Conservation (phyloP, 1,140 invertebrate species). For the Brachystomella parvula region DNA sequence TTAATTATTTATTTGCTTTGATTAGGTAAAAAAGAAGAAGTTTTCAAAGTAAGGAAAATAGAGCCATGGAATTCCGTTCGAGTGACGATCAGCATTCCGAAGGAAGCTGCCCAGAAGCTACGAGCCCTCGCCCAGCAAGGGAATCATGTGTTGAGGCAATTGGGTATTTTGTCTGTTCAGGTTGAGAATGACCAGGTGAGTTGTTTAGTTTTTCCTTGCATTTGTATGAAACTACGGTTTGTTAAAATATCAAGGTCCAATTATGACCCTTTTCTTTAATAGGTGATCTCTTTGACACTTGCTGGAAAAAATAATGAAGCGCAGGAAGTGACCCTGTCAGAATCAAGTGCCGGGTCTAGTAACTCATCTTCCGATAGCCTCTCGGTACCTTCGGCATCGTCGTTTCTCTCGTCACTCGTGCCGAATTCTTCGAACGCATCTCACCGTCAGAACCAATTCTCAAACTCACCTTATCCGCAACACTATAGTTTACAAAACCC, state of each 20-base stretch:
- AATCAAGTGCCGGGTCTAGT: slow-evolving; percentile 42
- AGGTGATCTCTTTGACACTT: slow-evolving; percentile 77
- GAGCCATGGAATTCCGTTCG: slow-evolving; percentile 97
- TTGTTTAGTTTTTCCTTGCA: slow-evolving; percentile 42
- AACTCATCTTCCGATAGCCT: slow-evolving; percentile 37
- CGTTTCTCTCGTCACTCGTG: slow-evolving; percentile 21
- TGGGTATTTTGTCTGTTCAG: slow-evolving; percentile 91
- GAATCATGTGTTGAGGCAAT: slow-evolving; percentile 71
- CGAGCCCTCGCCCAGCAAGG: slow-evolving; percentile 78
- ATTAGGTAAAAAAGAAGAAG: slow-evolving; percentile 50
- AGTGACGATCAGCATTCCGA: slow-evolving; percentile 91
- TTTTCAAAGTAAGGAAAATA: slow-evolving; percentile 66
- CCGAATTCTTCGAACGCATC: slow-evolving; percentile 27
- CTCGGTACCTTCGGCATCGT: slow-evolving; percentile 22
- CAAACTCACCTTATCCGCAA: not conserved
- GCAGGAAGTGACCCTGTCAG: slow-evolving; percentile 65
- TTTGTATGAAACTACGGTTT: not conserved
- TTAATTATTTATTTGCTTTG: not conserved
- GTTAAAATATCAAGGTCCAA: not conserved
- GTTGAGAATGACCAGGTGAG: slow-evolving; percentile 85
- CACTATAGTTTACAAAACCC: not conserved
- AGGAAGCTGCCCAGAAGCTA: slow-evolving; percentile 81
- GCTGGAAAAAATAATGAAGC: slow-evolving; percentile 60
- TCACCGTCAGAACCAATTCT: slow-evolving; percentile 25
- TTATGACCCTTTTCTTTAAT: not conserved